Conservation (phyloP, 2,888 invertebrate genomes). For the Mylabris sibirica region DNA sequence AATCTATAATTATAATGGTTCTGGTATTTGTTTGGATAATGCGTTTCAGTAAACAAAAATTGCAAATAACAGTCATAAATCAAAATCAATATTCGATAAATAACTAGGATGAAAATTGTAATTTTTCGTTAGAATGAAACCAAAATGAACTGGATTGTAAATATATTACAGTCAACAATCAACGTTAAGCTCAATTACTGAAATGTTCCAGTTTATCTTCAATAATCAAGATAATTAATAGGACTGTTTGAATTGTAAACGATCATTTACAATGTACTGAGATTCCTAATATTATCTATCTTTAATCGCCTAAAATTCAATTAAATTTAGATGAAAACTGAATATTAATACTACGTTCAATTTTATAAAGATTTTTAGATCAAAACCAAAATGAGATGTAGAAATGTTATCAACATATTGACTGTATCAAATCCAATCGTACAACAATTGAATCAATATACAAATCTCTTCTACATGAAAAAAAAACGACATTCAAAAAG, state of each 20-base stretch:
- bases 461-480: background rate
- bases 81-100: background rate
- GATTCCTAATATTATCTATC: background rate
- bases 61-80: background rate
- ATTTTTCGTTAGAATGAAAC: background rate
- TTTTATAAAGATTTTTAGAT: background rate
- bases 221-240: conserved; percentile 10
- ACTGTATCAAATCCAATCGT: background rate
- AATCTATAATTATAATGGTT: background rate
- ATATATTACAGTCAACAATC: background rate
- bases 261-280: background rate
- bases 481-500: background rate
- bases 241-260: conserved; percentile 9
- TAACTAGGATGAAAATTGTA: background rate
- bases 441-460: background rate
- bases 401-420: background rate
- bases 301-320: background rate
- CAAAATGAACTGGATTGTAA: background rate
- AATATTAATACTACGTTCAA: background rate
- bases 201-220: background rate
- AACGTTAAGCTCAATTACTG: background rate
- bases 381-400: background rate
- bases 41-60: too few species aligned
- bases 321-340: background rate
- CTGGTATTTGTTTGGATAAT: background rate